Evolutionary conservation across 2,797 vertebrate genomes (phyloP).

Genomic region (Chloroceryle inda): DNA sequence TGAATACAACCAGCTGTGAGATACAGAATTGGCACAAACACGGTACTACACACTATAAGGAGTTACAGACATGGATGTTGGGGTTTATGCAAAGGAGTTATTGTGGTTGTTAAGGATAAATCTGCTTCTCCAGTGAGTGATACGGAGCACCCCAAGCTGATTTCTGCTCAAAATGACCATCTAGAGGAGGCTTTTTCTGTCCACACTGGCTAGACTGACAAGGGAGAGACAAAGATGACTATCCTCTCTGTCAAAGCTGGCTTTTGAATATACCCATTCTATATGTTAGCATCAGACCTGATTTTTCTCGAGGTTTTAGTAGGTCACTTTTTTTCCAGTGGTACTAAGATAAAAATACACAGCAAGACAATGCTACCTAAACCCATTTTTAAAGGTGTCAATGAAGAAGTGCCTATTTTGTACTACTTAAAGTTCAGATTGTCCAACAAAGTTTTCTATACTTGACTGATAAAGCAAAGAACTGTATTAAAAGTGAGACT

Average conservation of each 20-base stretch:
- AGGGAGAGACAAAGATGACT: background rate
- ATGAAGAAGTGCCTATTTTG: background rate
- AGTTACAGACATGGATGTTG: background rate
- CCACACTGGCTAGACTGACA: background rate
- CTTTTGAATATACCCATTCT: background rate
- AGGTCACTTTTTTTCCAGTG: background rate
- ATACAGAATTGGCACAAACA: background rate
- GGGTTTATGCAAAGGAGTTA: background rate
- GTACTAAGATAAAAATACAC: constrained; percentile 31
- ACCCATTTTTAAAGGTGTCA: background rate
- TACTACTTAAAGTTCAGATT: background rate
- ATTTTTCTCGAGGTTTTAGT: constrained; percentile 26
- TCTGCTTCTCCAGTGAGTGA: background rate
- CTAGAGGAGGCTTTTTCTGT: background rate
- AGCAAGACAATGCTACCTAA: constrained; percentile 4
- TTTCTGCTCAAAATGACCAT: background rate
- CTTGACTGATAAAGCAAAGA: background rate
- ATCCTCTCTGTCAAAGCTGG: background rate
- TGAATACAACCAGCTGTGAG: accelerated
- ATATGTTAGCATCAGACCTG: background rate
- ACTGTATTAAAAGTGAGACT: background rate
- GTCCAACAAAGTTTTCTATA: background rate
- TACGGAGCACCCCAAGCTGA: background rate
- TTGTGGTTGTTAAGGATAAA: background rate
- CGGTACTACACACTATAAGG: accelerated